Evolutionary conservation across 1,140 invertebrate species (phyloP).

Genomic region (Bombus pascuorum): DNA sequence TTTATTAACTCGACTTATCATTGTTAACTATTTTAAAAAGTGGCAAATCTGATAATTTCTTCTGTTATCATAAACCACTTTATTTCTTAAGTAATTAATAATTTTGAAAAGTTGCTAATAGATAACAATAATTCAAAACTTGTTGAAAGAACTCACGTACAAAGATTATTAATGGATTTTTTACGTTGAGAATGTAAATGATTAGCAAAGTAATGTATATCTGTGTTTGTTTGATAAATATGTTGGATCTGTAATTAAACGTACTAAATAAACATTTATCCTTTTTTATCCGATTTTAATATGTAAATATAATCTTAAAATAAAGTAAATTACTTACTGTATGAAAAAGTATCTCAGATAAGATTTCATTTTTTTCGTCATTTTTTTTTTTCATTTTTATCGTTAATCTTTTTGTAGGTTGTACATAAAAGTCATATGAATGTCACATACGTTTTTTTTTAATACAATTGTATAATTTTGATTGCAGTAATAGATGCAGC

Average conservation of each 20-base stretch:
- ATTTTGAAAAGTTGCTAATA: background rate
- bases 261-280: background rate
- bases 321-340: too few species aligned
- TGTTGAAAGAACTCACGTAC: too few species aligned
- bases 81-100: background rate
- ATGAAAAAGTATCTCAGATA: too few species aligned
- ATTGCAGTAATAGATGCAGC: background rate
- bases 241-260: slow-evolving; percentile 62
- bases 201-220: slow-evolving; percentile 47
- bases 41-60: slow-evolving; percentile 42
- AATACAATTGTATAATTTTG: background rate
- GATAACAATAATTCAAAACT: too few species aligned
- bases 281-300: too few species aligned
- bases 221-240: slow-evolving; percentile 64
- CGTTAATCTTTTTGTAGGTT: too few species aligned
- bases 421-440: background rate
- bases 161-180: too few species aligned
- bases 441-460: background rate
- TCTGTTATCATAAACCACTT: background rate
- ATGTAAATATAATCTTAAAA: too few species aligned
- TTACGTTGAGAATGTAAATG: too few species aligned
- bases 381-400: too few species aligned
- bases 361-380: too few species aligned
- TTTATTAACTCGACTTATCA: background rate
- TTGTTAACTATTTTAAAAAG: slow-evolving; percentile 15